Base-by-base conservation (phyloP, 2,113 vertebrate genomes). In the Nibea albiflora region DNA sequence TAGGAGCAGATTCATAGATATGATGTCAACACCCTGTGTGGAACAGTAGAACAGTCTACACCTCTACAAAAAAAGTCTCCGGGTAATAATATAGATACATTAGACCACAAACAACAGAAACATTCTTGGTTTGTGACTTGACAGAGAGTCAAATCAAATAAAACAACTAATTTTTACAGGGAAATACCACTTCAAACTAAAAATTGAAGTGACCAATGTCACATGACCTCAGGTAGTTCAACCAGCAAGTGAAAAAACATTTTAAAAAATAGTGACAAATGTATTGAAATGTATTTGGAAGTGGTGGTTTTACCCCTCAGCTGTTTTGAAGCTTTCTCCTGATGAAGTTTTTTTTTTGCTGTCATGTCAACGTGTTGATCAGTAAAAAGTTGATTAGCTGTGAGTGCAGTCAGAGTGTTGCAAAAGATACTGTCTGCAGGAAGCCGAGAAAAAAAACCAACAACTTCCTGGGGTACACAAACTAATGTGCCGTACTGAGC, bases 21-120 rank as follows among this genome's bases (percentile, higher is more conserved):
- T 68, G 69, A 53, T 60, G 78, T 90, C 85, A 89, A 85, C 84
- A 81, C 58, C 74, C 49, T 20, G 71, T 58, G 67, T 11, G 49
- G 81, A 80, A 82, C 57, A 72, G n/a, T n/a, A n/a, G n/a, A n/a
- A 80, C 24, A 17, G 24, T 66, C 69, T 73, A 84, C 19, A 35
- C 35, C 76, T 66, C 24, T 58, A 62, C 46, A 42, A 62, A 39
- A 12, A 57, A 58, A 39, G 7, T 39, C 35, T 39, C 15, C 11
- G 49, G n/a, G 64, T 22, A 47, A 47, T 47, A 81, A 72, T 20
- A 67, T 20, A 73, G 35, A 58, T 22, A 77, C 35, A 77, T 60
- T 15, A 50, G 50, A 81, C 11, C 24, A 73, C 44, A 67, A 49
- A 78, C 49, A 75, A 53, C 8, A 53, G 28, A 73, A 24, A 70